Percentiles rank a stretch among this genome's conserved stretches.
These are phyloP conservation scores for Erethizon dorsatum DNA, from an alignment of 2,797 vertebrate species.

Conservation along the genomic window DNA sequence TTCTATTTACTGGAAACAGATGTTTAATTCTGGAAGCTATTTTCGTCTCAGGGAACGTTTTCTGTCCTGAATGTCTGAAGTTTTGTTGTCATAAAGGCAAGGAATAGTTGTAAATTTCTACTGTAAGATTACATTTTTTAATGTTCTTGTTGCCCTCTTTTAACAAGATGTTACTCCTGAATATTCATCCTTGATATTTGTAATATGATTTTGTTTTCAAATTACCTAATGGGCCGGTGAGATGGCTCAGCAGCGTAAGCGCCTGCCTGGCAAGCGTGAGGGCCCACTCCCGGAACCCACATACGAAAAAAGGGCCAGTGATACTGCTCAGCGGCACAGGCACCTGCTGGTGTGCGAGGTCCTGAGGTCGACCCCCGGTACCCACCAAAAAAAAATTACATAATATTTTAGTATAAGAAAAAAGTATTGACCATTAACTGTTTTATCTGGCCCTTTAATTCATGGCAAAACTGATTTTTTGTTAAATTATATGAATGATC, in stretches of 20 bases:
- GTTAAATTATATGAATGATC: conserved; percentile 26
- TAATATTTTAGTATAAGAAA: conserved; percentile 45
- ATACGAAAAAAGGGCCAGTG: no score
- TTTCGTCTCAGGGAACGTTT: neutral
- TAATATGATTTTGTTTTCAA: conserved; percentile 5
- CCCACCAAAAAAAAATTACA: neutral
- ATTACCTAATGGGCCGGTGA: neutral
- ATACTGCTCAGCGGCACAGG: no score
- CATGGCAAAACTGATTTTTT: conserved; percentile 28
- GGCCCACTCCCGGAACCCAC: no score
- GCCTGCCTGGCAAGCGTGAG: no score
- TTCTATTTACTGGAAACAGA: conserved; percentile 54
- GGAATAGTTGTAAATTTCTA: conserved; percentile 59
- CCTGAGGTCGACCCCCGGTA: no score
- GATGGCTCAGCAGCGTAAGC: no score
- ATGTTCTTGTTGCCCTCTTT: conserved; percentile 5
- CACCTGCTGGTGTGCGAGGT: no score
- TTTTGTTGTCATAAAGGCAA: conserved; percentile 51
- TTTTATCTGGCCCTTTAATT: conserved; percentile 17
- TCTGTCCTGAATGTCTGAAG: conserved; percentile 31
- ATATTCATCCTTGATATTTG: conserved; percentile 23
- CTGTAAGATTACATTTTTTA: conserved; percentile 16
- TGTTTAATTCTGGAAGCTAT: conserved; percentile 41
- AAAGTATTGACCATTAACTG: conserved; percentile 44
- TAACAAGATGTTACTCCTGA: conserved; percentile 9